These are phyloP conservation scores for Trinorchestia longiramus DNA, from an alignment of 1,140 invertebrate species.

Conservation along the genomic window DNA sequence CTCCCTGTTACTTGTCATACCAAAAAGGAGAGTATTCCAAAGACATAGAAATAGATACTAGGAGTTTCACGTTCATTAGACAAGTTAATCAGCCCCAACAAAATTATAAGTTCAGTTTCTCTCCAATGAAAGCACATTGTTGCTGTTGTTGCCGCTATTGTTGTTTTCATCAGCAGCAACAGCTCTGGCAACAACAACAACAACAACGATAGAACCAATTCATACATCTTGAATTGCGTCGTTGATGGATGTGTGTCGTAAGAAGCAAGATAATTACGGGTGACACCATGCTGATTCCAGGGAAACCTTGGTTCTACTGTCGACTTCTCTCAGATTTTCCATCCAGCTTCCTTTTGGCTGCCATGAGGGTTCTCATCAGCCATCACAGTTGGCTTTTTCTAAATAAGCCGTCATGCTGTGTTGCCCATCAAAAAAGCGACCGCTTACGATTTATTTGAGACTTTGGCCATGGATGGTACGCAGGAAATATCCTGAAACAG, in stretches of 20 bases:
- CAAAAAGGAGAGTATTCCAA: neutral
- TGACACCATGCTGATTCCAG: neutral
- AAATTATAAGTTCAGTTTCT: neutral
- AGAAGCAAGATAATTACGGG: neutral
- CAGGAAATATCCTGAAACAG: slow-evolving; percentile 32
- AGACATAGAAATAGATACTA: neutral
- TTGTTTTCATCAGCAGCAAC: slow-evolving; percentile 46
- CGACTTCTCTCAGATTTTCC: neutral
- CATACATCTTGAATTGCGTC: neutral
- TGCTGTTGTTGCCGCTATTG: slow-evolving; percentile 54
- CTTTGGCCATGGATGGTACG: neutral
- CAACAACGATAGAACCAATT: neutral
- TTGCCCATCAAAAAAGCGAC: neutral
- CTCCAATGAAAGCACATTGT: neutral
- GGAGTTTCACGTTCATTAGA: neutral
- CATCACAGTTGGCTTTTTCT: neutral
- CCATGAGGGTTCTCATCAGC: slow-evolving; percentile 21
- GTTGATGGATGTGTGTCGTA: neutral
- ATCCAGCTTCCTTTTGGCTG: slow-evolving; percentile 1
- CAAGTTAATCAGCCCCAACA: neutral
- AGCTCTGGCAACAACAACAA: slow-evolving; percentile 48
- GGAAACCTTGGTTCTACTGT: neutral
- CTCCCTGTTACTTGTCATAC: neutral
- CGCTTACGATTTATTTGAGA: neutral
- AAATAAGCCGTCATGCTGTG: neutral